Evolutionary conservation across 2,888 invertebrate species (phyloP), one percentile per base, ranked within the genome.

Genomic region (Amaurobius ferox): DNA sequence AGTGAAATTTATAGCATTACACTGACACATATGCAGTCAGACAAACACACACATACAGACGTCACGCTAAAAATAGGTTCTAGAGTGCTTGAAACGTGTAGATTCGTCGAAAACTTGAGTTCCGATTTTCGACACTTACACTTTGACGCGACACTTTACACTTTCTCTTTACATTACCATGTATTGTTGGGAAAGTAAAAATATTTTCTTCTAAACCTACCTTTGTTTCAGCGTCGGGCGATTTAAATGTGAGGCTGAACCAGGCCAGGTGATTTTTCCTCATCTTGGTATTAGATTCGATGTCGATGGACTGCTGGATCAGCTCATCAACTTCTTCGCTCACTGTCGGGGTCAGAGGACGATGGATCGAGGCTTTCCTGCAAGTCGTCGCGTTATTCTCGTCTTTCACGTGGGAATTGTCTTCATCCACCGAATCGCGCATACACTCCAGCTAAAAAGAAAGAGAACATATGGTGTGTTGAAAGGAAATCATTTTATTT

Each of bases 231-330:
- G 97, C 94, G 23, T 94, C 94, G 44, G 93, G 92, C 88, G 96
- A 95, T 79, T 95, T 95, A 92, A 98, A 99, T 88, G 95, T 94
- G 87, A 99, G 93, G 6, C 96, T 95, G 95, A 97, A 95, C 3
- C 94, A 93, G 90, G 95, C 94, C 90, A 98, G 95, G 92, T 98
- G 96, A 86, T 96, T 95, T 70, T 94, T 93, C 29, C 97, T 93
- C 94, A 97, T 97, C 87, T 95, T 93, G 89, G 96, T 96, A 92
- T 97, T 97, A 89, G 96, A 96, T 90, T 95, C 96, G 83, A 96
- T 96, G 92, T 97, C 96, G 85, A 97, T 95, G 88, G 95, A 95
- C 90, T 95, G 95, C 90, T 96, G 96, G 90, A 96, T 95, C 89
- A 96, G 94, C 90, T 95, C 95, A 89, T 96, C 95, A 71, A 95